Conservation (phyloP, 2,113 vertebrate genomes). For the Gambusia holbrooki region DNA sequence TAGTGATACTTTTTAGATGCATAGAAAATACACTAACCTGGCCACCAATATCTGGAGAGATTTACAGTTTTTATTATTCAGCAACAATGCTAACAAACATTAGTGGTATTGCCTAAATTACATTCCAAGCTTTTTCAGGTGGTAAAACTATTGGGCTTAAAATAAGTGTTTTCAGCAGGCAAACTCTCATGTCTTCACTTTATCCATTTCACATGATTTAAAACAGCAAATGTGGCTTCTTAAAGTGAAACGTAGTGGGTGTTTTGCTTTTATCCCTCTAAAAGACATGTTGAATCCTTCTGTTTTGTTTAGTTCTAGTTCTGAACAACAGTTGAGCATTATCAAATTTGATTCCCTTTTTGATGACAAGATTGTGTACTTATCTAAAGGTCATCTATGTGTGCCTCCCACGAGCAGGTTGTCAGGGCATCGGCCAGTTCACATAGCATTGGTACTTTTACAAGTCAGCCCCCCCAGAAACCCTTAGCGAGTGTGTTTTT, state of each 20-base stretch:
- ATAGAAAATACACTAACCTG: neutral
- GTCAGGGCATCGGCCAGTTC: constrained; percentile 73
- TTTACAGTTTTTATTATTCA: constrained; percentile 27
- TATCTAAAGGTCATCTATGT: constrained; percentile 74
- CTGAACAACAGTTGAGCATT: constrained; percentile 6
- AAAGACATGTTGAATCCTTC: constrained; percentile 7
- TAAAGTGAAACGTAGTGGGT: neutral
- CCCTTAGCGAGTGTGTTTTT: constrained; percentile 75
- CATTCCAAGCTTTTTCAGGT: no score
- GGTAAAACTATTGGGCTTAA: no score
- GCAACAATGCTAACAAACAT: constrained; percentile 49
- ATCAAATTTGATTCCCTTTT: constrained; percentile 43
- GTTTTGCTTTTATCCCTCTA: constrained; percentile 44
- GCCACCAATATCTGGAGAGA: neutral
- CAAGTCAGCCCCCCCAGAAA: constrained; percentile 79
- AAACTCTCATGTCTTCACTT: neutral
- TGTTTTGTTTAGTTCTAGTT: constrained; percentile 22
- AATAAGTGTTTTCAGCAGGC: neutral
- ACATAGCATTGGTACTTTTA: constrained; percentile 73
- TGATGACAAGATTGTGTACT: constrained; percentile 72
- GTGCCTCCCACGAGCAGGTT: constrained; percentile 78
- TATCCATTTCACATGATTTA: neutral
- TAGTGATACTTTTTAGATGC: no score
- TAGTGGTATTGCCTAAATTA: no score
- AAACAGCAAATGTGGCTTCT: neutral